These are phyloP conservation scores for Ctenochaetus hawaiiensis DNA, from an alignment of 2,797 vertebrate species.

Conservation along the genomic window DNA sequence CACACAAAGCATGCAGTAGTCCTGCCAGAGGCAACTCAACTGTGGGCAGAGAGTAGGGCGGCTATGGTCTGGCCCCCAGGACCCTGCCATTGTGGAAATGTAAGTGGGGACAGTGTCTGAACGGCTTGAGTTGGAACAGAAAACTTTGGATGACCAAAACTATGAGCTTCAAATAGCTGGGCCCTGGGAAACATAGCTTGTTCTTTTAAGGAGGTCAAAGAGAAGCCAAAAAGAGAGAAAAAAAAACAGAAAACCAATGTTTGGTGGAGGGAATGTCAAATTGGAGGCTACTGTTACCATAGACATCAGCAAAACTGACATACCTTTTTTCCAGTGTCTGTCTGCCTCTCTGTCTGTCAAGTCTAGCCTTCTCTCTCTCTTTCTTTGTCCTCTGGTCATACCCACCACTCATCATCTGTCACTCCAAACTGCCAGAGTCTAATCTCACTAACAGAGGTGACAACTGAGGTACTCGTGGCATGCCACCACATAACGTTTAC, in stretches of 20 bases:
- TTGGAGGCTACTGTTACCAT: slow-evolving; percentile 79
- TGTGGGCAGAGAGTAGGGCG: slow-evolving; percentile 82
- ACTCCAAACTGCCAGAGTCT: slow-evolving; percentile 60
- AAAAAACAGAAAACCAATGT: slow-evolving; percentile 75
- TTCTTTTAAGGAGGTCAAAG: slow-evolving; percentile 83
- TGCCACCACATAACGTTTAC: slow-evolving; percentile 58
- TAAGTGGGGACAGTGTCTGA: slow-evolving; percentile 84
- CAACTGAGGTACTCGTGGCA: slow-evolving; percentile 73
- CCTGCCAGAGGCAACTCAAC: slow-evolving; percentile 84
- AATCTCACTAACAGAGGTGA: slow-evolving; percentile 77
- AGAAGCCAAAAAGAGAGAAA: slow-evolving; percentile 75
- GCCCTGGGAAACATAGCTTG: slow-evolving; percentile 86
- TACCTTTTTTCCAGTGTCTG: slow-evolving; percentile 62
- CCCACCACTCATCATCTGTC: slow-evolving; percentile 69
- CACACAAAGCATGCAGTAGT: slow-evolving; percentile 83
- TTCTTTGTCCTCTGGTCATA: slow-evolving; percentile 56
- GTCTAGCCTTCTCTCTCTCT: slow-evolving; percentile 10
- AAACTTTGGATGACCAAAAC: slow-evolving; percentile 85
- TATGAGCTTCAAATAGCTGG: slow-evolving; percentile 87
- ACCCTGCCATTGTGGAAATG: slow-evolving; percentile 86
- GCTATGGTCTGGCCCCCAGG: slow-evolving; percentile 85
- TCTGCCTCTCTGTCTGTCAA: slow-evolving; percentile 34
- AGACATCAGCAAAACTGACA: slow-evolving; percentile 80
- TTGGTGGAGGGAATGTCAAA: slow-evolving; percentile 80
- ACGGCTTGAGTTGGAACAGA: slow-evolving; percentile 82